Evolutionary conservation across 2,797 vertebrate species (phyloP).

Genomic region (Cercopithecus diana): DNA sequence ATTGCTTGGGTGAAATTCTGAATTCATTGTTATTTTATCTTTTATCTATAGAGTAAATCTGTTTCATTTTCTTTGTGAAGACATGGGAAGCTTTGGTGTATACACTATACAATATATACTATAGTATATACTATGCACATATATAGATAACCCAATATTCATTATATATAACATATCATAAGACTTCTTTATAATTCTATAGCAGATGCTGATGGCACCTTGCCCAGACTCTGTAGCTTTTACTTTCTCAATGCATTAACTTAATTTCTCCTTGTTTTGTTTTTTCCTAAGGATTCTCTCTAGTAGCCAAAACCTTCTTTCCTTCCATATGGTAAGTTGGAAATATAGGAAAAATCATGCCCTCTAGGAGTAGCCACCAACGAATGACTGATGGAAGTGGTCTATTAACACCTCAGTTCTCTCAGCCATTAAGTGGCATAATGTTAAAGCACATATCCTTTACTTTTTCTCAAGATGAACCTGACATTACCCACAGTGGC

Average conservation of each 20-base stretch:
- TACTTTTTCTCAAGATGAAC: not conserved
- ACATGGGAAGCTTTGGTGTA: not conserved
- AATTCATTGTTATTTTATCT: not conserved
- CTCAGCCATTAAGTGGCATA: fast-evolving
- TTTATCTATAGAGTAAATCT: not conserved
- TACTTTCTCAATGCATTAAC: not conserved
- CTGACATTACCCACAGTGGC: not conserved
- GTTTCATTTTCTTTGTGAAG: not conserved
- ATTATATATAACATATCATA: not conserved
- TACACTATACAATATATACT: not conserved
- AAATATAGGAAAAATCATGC: not conserved
- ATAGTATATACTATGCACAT: not conserved
- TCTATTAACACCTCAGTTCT: not conserved
- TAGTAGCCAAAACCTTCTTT: not conserved
- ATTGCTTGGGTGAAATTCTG: not conserved
- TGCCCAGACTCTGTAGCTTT: not conserved
- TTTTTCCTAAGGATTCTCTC: not conserved
- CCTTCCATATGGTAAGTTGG: not conserved
- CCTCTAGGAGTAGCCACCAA: not conserved
- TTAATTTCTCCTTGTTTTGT: not conserved
- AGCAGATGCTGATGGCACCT: not conserved
- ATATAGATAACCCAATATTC: not conserved
- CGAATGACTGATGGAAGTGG: no score
- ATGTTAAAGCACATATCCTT: not conserved
- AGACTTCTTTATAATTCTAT: not conserved